Percentiles rank a stretch among this genome's conserved stretches.
Conservation (phyloP, 2,888 invertebrate genomes). For the Oligia fasciuncula region DNA sequence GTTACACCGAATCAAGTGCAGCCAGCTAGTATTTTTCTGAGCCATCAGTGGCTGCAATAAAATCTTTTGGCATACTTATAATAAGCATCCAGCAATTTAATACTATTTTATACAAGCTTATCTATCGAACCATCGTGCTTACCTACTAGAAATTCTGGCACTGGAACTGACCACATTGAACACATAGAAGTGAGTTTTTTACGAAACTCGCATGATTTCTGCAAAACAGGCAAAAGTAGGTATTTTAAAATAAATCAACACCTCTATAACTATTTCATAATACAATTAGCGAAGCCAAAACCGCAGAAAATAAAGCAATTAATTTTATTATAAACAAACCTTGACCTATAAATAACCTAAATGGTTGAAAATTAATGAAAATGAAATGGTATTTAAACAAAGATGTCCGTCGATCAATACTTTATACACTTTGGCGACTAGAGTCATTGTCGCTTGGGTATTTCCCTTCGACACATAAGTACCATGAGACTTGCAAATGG, state of each 20-base stretch:
- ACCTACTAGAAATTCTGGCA: neutral
- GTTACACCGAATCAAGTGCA: neutral
- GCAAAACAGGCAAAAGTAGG: neutral
- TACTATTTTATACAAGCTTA: neutral
- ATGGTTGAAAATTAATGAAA: neutral
- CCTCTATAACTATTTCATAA: neutral
- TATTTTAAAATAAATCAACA: neutral
- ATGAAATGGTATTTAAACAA: conserved; percentile 4
- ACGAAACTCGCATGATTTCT: neutral
- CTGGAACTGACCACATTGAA: too few species aligned
- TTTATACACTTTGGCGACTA: conserved; percentile 64
- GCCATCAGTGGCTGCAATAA: neutral
- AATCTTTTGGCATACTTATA: neutral
- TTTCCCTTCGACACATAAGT: conserved; percentile 70
- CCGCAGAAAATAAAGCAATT: conserved; percentile 12
- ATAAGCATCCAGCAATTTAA: neutral
- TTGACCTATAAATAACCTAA: conserved; percentile 9
- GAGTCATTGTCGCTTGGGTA: conserved; percentile 60
- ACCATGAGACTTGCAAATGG: conserved; percentile 72
- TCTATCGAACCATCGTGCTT: neutral
- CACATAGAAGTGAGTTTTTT: too few species aligned
- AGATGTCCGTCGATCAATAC: conserved; percentile 37
- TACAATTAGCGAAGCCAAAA: neutral
- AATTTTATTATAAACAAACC: conserved; percentile 16
- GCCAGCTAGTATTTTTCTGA: neutral